Evolutionary conservation across 2,797 vertebrate species (phyloP).

Genomic region (Coregonus sp.): DNA sequence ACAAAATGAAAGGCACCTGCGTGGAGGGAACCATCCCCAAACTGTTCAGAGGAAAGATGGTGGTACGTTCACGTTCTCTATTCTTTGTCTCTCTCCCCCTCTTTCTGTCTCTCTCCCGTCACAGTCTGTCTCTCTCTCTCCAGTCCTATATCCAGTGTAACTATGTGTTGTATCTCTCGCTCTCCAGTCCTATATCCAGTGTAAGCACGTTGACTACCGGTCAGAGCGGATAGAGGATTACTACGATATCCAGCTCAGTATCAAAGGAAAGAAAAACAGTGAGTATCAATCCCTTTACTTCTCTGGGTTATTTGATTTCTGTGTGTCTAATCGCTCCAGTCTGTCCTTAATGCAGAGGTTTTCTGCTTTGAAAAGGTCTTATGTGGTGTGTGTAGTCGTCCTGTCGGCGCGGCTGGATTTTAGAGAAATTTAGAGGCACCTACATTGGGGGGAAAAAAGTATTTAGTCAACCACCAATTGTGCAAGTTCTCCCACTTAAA

Average conservation of each 20-base stretch:
- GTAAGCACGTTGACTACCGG: slow-evolving; percentile 97
- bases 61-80: slow-evolving; percentile 81
- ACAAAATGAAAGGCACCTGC: slow-evolving; percentile 99
- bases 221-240: slow-evolving; percentile 99
- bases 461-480: no score
- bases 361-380: no score
- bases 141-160: slow-evolving; percentile 6
- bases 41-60: slow-evolving; percentile 99
- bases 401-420: no score
- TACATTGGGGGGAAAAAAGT: no score
- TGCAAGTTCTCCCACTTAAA: no score
- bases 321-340: neutral
- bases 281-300: slow-evolving; percentile 72
- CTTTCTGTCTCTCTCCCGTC: no score
- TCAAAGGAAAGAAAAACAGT: slow-evolving; percentile 99
- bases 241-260: slow-evolving; percentile 99
- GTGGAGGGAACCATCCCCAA: slow-evolving; percentile 99
- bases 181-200: slow-evolving; percentile 96
- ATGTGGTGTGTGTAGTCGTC: no score
- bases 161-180: neutral
- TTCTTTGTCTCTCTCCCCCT: neutral
- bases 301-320: no score
- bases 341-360: neutral
- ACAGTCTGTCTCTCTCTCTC: no score
- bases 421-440: no score